phyloP scores from a whole-genome alignment of 2,888 invertebrate genomes.

The Suillia variegata region DNA sequence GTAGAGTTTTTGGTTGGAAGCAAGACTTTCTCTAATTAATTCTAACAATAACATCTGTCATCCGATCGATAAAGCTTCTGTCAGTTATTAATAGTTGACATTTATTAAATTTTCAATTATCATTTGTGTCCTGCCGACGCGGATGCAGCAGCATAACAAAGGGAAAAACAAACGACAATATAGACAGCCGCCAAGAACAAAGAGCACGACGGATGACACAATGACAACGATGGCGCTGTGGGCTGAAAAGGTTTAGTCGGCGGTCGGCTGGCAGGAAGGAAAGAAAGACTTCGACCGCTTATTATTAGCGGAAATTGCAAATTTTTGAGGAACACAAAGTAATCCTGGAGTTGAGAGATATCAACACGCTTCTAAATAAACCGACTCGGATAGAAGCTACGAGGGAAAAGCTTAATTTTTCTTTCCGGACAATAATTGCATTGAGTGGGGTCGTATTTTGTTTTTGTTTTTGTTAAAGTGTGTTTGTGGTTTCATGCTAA shows the following conservation, averaged over 20 bases:
- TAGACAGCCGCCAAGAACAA: neutral
- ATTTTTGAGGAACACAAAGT: neutral
- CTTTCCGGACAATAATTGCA: neutral
- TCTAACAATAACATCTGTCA: constrained; percentile 24
- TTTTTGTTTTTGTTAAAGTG: too few relatives aligned
- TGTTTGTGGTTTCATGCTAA: too few relatives aligned
- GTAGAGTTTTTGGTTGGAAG: too few relatives aligned
- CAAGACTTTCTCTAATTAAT: constrained; percentile 18
- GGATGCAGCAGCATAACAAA: neutral
- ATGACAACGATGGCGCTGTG: neutral
- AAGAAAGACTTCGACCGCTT: too few relatives aligned
- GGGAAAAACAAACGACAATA: neutral
- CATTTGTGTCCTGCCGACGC: neutral
- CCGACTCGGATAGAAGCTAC: too few relatives aligned
- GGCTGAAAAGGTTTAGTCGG: too few relatives aligned
- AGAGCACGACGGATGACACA: neutral
- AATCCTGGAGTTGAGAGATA: neutral
- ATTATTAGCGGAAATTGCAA: neutral
- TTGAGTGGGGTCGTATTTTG: neutral
- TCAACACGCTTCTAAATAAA: too few relatives aligned
- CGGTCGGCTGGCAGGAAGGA: too few relatives aligned
- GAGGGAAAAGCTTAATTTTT: constrained; percentile 1
- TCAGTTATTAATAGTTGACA: constrained; percentile 35
- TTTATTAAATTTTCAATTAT: constrained; percentile 37
- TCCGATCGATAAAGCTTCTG: neutral